These are phyloP conservation scores for Idaea biselata DNA, from an alignment of 2,888 invertebrate species.

Conservation along the genomic window DNA sequence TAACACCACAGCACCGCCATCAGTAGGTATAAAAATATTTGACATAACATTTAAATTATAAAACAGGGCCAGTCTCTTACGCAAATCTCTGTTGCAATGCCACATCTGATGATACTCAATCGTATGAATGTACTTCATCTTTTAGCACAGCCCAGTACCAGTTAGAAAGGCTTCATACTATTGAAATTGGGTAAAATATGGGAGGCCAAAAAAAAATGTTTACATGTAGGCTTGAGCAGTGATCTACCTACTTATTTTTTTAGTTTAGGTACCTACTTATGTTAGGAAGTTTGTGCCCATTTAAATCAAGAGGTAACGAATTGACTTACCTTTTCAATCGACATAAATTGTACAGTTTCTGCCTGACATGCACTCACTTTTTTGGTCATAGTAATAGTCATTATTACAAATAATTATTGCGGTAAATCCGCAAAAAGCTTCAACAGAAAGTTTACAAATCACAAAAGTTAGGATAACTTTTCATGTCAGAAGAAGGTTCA, in stretches of 20 bases:
- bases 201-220: background rate
- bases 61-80: background rate
- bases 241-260: too few relatives aligned
- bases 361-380: slow-evolving; percentile 72
- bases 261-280: too few relatives aligned
- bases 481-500: background rate
- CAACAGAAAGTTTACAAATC: background rate
- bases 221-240: too few relatives aligned
- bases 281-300: too few relatives aligned
- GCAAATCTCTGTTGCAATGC: background rate
- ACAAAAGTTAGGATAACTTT: background rate
- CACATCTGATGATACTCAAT: background rate
- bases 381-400: slow-evolving; percentile 74
- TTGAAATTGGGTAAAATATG: background rate
- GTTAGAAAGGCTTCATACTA: background rate
- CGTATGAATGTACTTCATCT: background rate
- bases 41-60: too few relatives aligned
- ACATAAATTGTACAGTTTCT: slow-evolving; percentile 73
- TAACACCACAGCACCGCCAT: too few relatives aligned
- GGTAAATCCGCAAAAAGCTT: background rate
- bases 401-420: slow-evolving; percentile 31
- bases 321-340: slow-evolving; percentile 68
- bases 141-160: background rate
- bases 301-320: too few relatives aligned
- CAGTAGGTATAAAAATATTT: too few relatives aligned